These are phyloP conservation scores for Lanius ludovicianus DNA, from an alignment of 2,113 vertebrate genomes.

Conservation along the genomic window DNA sequence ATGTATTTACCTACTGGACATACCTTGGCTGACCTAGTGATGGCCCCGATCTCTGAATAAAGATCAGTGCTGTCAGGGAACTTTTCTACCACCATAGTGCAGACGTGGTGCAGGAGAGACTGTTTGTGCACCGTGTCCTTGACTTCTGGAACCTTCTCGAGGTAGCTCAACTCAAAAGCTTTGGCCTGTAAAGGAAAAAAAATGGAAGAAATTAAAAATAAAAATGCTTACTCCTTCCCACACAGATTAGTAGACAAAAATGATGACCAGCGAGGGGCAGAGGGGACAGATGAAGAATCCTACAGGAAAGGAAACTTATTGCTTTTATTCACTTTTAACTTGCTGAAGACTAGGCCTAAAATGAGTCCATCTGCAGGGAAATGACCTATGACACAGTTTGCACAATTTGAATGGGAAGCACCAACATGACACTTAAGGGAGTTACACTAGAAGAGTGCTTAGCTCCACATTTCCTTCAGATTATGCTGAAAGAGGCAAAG, in stretches of 20 bases:
- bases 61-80: constrained; percentile 96
- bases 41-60: constrained; percentile 95
- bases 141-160: constrained; percentile 98
- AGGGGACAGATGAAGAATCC: neutral
- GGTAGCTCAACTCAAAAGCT: constrained; percentile 97
- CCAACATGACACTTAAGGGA: neutral
- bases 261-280: neutral
- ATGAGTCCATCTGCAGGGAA: neutral
- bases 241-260: neutral
- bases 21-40: constrained; percentile 97
- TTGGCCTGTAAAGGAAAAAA: constrained; percentile 80
- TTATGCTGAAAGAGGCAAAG: neutral
- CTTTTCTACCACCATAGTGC: constrained; percentile 94
- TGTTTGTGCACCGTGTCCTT: constrained; percentile 99
- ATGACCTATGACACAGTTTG: neutral
- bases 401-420: neutral
- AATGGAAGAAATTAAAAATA: neutral
- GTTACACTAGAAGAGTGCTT: neutral
- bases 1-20: neutral
- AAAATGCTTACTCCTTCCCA: neutral
- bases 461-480: neutral
- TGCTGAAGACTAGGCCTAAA: neutral
- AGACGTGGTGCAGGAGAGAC: constrained; percentile 93
- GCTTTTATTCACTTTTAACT: neutral
- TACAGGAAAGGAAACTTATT: neutral